Evolutionary conservation across 1,140 invertebrate genomes (phyloP).

Genomic region (Diprion similis): DNA sequence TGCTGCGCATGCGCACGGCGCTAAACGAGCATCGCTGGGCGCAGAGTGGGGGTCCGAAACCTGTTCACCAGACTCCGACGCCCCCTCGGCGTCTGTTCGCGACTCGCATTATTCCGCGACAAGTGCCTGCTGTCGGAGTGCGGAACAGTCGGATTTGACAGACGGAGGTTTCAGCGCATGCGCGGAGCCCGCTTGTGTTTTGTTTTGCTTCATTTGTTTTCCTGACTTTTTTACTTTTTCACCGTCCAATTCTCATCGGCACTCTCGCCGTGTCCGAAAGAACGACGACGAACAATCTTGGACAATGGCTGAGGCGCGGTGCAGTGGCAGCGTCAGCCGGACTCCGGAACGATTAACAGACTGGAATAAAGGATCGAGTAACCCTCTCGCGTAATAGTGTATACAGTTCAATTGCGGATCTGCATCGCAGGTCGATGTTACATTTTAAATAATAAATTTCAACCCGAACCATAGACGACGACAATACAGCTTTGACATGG

Average conservation of each 20-base stretch:
- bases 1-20: too few relatives aligned
- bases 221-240: too few relatives aligned
- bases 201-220: too few relatives aligned
- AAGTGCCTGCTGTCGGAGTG: too few relatives aligned
- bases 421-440: background rate
- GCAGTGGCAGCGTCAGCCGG: background rate
- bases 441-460: background rate
- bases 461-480: background rate
- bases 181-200: too few relatives aligned
- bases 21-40: too few relatives aligned
- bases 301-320: constrained; percentile 6
- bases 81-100: too few relatives aligned
- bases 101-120: too few relatives aligned
- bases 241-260: background rate
- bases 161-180: too few relatives aligned
- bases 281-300: background rate
- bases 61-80: too few relatives aligned
- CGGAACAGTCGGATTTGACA: too few relatives aligned
- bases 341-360: background rate
- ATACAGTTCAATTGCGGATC: background rate
- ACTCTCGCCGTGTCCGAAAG: background rate
- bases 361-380: background rate
- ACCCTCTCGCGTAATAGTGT: background rate
- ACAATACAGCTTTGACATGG: constrained; percentile 60
- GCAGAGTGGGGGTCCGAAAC: too few relatives aligned